Evolutionary conservation across 2,797 vertebrate species (phyloP).

Genomic region (Oceanodroma leucorhoa): DNA sequence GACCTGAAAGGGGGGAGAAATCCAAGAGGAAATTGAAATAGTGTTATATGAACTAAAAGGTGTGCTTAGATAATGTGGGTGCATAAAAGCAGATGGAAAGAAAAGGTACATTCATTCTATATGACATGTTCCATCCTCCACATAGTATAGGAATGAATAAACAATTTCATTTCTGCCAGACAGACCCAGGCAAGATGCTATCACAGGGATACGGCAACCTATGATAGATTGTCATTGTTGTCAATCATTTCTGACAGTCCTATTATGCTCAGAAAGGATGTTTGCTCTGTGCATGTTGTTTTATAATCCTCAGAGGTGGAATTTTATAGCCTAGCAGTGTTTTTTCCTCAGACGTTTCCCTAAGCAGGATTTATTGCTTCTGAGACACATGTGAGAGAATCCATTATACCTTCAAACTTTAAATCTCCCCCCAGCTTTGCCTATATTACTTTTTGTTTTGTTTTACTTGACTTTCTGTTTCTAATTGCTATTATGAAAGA

Average conservation of each 20-base stretch:
- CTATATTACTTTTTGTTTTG: neutral
- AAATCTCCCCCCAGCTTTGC: neutral
- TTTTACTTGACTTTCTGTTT: neutral
- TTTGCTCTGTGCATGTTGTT: slow-evolving; percentile 57
- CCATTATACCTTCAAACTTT: slow-evolving; percentile 25
- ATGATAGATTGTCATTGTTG: slow-evolving; percentile 28
- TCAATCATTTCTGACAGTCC: slow-evolving; percentile 65
- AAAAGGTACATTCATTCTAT: neutral
- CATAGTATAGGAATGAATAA: neutral
- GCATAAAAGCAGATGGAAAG: neutral
- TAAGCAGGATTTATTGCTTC: slow-evolving; percentile 75
- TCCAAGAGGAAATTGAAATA: neutral
- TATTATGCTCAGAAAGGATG: slow-evolving; percentile 41
- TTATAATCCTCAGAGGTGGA: slow-evolving; percentile 71
- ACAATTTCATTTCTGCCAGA: neutral
- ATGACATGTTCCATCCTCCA: neutral
- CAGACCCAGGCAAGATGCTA: neutral
- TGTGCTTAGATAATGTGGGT: neutral
- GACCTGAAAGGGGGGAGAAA: neutral
- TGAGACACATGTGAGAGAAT: slow-evolving; percentile 68
- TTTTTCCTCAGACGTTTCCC: slow-evolving; percentile 62
- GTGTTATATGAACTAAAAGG: neutral
- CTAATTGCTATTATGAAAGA: neutral
- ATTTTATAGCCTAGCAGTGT: slow-evolving; percentile 57
- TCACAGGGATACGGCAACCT: neutral